A percentile compares a stretch with the other conserved stretches of the same genome.
These are phyloP conservation scores for Drosophila prostipennis DNA, from an alignment of 2,888 invertebrate genomes.

Conservation along the genomic window DNA sequence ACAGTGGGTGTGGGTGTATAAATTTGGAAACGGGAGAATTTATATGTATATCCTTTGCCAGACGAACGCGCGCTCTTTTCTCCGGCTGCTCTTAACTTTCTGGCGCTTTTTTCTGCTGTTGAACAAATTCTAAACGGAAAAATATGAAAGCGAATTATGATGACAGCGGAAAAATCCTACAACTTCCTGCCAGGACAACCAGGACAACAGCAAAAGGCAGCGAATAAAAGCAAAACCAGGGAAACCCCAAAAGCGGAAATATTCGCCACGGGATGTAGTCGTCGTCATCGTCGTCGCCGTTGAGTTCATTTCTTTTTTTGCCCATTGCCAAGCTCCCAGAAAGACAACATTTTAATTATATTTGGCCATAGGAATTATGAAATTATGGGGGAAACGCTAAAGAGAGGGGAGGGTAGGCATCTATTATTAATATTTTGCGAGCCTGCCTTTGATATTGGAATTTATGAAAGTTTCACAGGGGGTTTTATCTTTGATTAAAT, in stretches of 20 bases:
- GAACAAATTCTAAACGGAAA: conserved; percentile 79
- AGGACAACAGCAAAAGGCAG: conserved; percentile 53
- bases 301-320: conserved; percentile 5
- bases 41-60: conserved; percentile 69
- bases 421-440: conserved; percentile 1
- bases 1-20: conserved; percentile 16
- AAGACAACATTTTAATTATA: conserved; percentile 66
- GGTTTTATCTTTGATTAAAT: background rate
- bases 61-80: conserved; percentile 65
- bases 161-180: conserved; percentile 80
- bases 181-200: conserved; percentile 69
- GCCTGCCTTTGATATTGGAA: conserved; percentile 2
- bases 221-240: conserved; percentile 42
- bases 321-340: conserved; percentile 8
- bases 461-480: background rate
- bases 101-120: conserved; percentile 40
- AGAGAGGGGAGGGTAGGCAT: background rate
- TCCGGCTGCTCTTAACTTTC: conserved; percentile 61
- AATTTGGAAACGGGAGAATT: conserved; percentile 2
- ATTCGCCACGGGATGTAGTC: conserved; percentile 63
- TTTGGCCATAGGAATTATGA: conserved; percentile 44
- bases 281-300: conserved; percentile 11
- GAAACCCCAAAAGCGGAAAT: conserved; percentile 48
- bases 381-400: conserved; percentile 12
- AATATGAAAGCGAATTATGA: conserved; percentile 79